Conservation (phyloP, 2,113 vertebrate genomes). For the Oreochromis spilurus region DNA sequence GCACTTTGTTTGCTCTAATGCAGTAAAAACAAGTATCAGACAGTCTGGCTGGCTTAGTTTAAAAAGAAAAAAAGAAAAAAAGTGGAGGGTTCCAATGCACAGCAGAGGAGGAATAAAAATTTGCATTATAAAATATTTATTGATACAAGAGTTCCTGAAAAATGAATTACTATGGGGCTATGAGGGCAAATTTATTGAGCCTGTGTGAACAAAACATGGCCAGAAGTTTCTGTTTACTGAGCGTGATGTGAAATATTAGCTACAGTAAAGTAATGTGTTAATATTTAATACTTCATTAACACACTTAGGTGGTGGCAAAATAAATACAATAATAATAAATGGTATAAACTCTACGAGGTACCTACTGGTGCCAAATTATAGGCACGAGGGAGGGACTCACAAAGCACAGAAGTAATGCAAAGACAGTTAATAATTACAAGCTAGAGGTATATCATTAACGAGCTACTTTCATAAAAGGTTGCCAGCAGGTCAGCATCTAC, state of each 20-base stretch:
- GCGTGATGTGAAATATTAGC: neutral
- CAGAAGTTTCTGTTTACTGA: neutral
- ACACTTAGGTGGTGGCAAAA: neutral
- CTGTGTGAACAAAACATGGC: neutral
- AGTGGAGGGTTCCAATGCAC: neutral
- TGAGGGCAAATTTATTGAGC: neutral
- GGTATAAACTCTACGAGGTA: neutral
- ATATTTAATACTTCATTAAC: neutral
- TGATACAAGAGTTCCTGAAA: slow-evolving; percentile 2
- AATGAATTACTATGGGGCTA: neutral
- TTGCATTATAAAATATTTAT: slow-evolving; percentile 35
- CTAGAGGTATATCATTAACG: neutral
- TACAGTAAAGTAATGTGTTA: neutral
- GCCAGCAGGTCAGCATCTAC: neutral
- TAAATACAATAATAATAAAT: neutral
- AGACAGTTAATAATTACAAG: neutral
- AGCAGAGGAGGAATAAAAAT: neutral
- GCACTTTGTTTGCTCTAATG: neutral
- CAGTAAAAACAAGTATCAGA: neutral
- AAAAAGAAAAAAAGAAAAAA: neutral
- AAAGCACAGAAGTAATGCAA: neutral
- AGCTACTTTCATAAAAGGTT: neutral
- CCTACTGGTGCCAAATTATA: neutral
- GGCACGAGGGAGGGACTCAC: neutral
- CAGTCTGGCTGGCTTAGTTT: neutral